These are phyloP conservation scores for Pararge aegeria DNA, from an alignment of 1,140 invertebrate genomes.

Conservation along the genomic window DNA sequence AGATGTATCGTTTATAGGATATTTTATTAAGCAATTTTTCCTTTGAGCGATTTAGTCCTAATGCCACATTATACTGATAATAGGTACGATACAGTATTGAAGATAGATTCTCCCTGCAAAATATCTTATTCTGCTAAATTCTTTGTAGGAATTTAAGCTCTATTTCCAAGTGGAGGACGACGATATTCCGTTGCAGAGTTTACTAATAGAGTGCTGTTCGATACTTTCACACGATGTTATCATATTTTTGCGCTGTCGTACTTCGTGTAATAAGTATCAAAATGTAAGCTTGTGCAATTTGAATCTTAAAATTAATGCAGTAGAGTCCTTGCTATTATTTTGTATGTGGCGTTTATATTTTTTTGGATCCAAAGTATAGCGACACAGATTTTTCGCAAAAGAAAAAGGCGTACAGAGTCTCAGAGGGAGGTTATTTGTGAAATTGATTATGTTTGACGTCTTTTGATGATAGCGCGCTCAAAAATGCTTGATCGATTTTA, in stretches of 20 bases:
- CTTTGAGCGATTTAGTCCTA: conserved; percentile 64
- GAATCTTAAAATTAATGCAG: conserved; percentile 1
- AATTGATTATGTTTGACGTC: conserved; percentile 76
- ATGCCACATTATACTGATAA: conserved; percentile 67
- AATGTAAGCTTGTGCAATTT: conserved; percentile 9
- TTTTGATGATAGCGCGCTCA: conserved; percentile 53
- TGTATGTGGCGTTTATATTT: neutral
- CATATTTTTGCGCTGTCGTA: conserved; percentile 43
- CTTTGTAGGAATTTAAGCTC: conserved; percentile 31
- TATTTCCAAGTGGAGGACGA: neutral
- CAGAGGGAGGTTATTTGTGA: conserved; percentile 63
- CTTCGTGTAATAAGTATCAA: neutral
- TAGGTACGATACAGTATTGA: conserved; percentile 63
- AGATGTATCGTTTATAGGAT: neutral
- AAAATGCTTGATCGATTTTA: conserved; percentile 56
- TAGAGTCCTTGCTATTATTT: conserved; percentile 26
- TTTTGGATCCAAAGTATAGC: neutral
- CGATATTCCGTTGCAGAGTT: neutral
- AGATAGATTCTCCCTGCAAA: conserved; percentile 30
- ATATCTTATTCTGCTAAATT: conserved; percentile 19
- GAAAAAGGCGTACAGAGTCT: conserved; percentile 41
- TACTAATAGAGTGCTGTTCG: conserved; percentile 62
- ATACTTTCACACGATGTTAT: conserved; percentile 62
- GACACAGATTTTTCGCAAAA: conserved; percentile 50
- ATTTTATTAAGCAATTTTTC: conserved; percentile 72